Base-by-base conservation (phyloP, 1,140 invertebrate genomes). In the Homarus americanus region DNA sequence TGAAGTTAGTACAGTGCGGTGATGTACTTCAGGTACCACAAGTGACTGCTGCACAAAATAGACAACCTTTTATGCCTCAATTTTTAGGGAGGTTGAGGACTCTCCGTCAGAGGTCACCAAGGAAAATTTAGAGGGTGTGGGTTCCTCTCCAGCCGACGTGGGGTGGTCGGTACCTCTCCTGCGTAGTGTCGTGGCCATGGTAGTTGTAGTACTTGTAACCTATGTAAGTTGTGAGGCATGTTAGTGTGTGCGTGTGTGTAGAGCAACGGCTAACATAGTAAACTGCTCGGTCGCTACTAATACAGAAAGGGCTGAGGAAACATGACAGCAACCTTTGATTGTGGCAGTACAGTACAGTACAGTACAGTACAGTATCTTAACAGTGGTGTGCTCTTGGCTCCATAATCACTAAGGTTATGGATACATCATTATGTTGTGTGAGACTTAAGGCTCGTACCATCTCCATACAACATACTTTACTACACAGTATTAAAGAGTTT, bases 141-240 rank as follows among this genome's bases (percentile, higher is more conserved):
- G 73, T 41, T 41, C 85, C 38, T 32, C 75, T 41, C 58, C 34
- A 53, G 53, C 53, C 80, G 69, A 83, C 53, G 63, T 53, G 38
- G 80, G 58, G 80, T 83, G 80, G 80, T 83, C 58, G 20, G 32
- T 83, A 58, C 53, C 53, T 66, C 80, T 83, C 17, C 58, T 66
- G 80, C 80, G 7, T 87, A 58, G 44, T 87, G 85, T 75, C 34
- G 85, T 75, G 75, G 75, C 76, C 75, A 34, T 87, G 75, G 76
- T 87, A 87, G 85, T 87, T 63, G 85, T 87, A 87, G 85, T 87
- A 40, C 34, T 87, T 28, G 76, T 87, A 58, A 76, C 76, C 41
- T 75, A 87, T 87, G 85, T 87, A 87, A 87, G 85, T 87, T 72
- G 41, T 44, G 41, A 49, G 75, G 75, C 75, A 80, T 87, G 75